These are phyloP conservation scores for Morbakka virulenta DNA, from an alignment of 30 jellyfish, hydroid and myxozoan genomes.

Conservation along the genomic window DNA sequence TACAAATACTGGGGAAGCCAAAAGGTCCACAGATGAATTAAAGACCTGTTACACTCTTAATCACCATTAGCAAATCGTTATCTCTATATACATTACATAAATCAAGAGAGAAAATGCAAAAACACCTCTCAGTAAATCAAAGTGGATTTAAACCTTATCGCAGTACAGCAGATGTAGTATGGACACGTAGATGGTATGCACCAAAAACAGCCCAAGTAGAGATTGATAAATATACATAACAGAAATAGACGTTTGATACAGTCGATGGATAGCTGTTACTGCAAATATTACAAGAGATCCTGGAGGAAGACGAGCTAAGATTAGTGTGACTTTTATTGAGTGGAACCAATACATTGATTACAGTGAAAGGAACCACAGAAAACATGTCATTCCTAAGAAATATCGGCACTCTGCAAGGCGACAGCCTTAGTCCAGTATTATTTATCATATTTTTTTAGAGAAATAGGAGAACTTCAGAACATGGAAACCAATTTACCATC, in stretches of 20 bases:
- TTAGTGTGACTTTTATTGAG: too few relatives aligned
- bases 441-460: constrained; percentile 11
- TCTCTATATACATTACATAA: too few relatives aligned
- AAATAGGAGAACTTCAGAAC: too few relatives aligned
- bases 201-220: constrained; percentile 15
- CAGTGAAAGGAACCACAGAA: constrained; percentile 12
- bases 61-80: neutral
- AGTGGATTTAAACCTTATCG: constrained; percentile 23
- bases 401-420: constrained; percentile 44
- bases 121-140: constrained; percentile 13
- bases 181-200: constrained; percentile 47
- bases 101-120: too few relatives aligned
- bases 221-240: constrained; percentile 28
- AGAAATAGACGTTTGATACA: constrained; percentile 46
- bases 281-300: constrained; percentile 14
- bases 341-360: too few relatives aligned
- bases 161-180: constrained; percentile 36
- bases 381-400: constrained; percentile 28
- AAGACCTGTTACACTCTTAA: constrained; percentile 21
- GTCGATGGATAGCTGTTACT: constrained; percentile 31
- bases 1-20: constrained; percentile 8
- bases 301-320: too few relatives aligned
- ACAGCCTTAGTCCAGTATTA: constrained; percentile 36
- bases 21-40: constrained; percentile 15
- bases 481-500: too few relatives aligned